Conservation (phyloP, 2,888 invertebrate species). For the Eilema griseolum region DNA sequence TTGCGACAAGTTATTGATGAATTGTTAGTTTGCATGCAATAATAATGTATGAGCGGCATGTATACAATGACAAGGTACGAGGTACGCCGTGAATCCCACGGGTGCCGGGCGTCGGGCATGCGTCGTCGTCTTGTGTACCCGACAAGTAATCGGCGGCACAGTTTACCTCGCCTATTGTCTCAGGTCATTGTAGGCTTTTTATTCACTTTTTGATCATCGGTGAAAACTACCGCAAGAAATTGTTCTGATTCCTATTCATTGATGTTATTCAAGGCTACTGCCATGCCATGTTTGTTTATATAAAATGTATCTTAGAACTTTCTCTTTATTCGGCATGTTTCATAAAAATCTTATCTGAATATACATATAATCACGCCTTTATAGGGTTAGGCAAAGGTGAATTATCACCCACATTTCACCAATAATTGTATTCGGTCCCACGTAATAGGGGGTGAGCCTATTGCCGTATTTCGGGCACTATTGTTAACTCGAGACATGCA, state of each 20-base stretch:
- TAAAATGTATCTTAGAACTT: background rate
- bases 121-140: slow-evolving; percentile 26
- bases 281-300: slow-evolving; percentile 3
- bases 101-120: slow-evolving; percentile 24
- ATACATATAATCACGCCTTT: too few species aligned
- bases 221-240: slow-evolving; percentile 71
- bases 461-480: too few species aligned
- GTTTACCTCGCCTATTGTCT: slow-evolving; percentile 63
- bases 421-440: too few species aligned
- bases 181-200: slow-evolving; percentile 67
- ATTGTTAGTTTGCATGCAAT: slow-evolving; percentile 34
- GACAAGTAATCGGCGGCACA: slow-evolving; percentile 55
- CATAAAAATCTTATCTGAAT: background rate
- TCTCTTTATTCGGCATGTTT: background rate
- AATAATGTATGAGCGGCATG: slow-evolving; percentile 28
- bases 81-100: slow-evolving; percentile 39
- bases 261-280: slow-evolving; percentile 34
- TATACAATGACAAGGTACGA: slow-evolving; percentile 39
- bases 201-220: slow-evolving; percentile 63
- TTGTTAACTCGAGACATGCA: too few species aligned
- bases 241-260: slow-evolving; percentile 30
- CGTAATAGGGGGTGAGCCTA: too few species aligned
- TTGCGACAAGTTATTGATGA: slow-evolving; percentile 18
- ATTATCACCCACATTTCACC: too few species aligned
- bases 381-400: too few species aligned